Conservation (phyloP, 1,140 invertebrate species). For the Scaptodrosophila lebanonensis region DNA sequence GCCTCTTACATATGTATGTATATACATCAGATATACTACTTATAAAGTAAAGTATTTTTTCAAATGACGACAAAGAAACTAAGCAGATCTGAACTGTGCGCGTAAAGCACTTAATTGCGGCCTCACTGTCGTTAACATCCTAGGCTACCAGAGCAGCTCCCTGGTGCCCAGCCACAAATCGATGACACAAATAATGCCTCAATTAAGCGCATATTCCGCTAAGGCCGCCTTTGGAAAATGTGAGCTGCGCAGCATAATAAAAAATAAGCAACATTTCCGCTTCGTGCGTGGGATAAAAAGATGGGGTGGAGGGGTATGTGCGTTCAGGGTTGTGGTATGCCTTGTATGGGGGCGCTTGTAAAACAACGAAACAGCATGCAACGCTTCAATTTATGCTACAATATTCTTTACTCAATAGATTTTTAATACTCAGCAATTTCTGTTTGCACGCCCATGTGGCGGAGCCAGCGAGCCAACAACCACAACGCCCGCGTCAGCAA, state of each 20-base stretch:
- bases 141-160: too few species aligned
- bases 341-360: too few species aligned
- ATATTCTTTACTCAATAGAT: constrained; percentile 63
- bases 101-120: too few species aligned
- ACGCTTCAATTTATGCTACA: constrained; percentile 27
- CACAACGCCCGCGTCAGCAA: constrained; percentile 44
- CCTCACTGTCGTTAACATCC: too few species aligned
- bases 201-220: constrained; percentile 50
- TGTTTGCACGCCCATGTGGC: constrained; percentile 16
- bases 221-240: constrained; percentile 20
- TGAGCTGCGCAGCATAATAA: constrained; percentile 39
- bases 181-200: constrained; percentile 71
- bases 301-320: too few species aligned
- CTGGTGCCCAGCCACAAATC: constrained; percentile 34
- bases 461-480: constrained; percentile 32
- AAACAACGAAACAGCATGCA: constrained; percentile 2
- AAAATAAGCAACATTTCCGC: constrained; percentile 55
- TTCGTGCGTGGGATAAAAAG: too few species aligned
- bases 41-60: constrained; percentile 4
- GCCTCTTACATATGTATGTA: constrained; percentile 26
- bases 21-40: constrained; percentile 4
- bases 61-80: background rate
- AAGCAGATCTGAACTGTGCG: too few species aligned
- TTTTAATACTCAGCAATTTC: constrained; percentile 67
- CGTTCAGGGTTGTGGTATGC: too few species aligned